These are phyloP conservation scores for Orchestes rusci DNA, from an alignment of 2,888 invertebrate species.

Conservation along the genomic window DNA sequence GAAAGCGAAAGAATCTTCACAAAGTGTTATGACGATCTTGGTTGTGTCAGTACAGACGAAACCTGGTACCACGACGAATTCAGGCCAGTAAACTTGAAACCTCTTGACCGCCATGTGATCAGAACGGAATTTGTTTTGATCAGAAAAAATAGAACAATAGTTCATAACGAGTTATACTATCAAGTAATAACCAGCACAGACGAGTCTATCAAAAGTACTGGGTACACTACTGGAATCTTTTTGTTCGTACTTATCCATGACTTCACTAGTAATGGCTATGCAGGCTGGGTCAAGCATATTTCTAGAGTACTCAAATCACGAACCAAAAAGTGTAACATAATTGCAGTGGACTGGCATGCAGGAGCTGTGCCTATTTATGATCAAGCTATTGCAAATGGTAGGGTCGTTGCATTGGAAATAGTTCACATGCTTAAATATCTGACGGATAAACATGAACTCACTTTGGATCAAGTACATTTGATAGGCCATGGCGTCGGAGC, in stretches of 20 bases:
- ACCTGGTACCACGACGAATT: slow-evolving; percentile 40
- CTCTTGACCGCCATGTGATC: slow-evolving; percentile 40
- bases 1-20: slow-evolving; percentile 33
- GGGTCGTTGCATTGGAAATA: slow-evolving; percentile 50
- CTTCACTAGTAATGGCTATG: slow-evolving; percentile 43
- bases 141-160: slow-evolving; percentile 24
- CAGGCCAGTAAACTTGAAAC: slow-evolving; percentile 40
- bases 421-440: slow-evolving; percentile 42
- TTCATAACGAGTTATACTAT: slow-evolving; percentile 11
- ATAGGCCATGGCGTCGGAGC: slow-evolving; percentile 50
- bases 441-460: slow-evolving; percentile 22
- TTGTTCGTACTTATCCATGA: slow-evolving; percentile 42
- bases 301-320: slow-evolving; percentile 22
- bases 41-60: slow-evolving; percentile 39
- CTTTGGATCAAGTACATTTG: slow-evolving; percentile 40
- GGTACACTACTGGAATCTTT: slow-evolving; percentile 31
- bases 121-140: slow-evolving; percentile 42
- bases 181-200: slow-evolving; percentile 16
- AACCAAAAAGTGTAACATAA: slow-evolving; percentile 38
- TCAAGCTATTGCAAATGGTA: slow-evolving; percentile 52
- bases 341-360: slow-evolving; percentile 49
- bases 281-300: slow-evolving; percentile 42
- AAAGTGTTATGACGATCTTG: slow-evolving; percentile 41
- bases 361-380: slow-evolving; percentile 49
- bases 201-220: slow-evolving; percentile 32